Conservation (phyloP, 2,797 vertebrate species). For the Argentina silus region DNA sequence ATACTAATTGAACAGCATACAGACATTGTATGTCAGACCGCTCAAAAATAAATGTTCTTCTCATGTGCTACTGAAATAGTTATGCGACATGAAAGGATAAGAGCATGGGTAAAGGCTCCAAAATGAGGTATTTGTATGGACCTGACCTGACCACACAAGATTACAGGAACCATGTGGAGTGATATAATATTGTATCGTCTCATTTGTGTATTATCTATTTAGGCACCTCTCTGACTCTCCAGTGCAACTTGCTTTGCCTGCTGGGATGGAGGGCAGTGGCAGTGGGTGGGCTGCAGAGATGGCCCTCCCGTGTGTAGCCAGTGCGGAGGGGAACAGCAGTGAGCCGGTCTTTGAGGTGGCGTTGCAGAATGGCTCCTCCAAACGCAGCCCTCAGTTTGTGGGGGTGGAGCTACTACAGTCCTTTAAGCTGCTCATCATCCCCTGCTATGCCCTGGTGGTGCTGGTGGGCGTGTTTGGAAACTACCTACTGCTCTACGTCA, state of each 20-base stretch:
- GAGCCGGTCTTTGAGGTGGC: conserved; percentile 69
- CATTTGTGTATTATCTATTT: not conserved
- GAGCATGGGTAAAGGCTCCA: not conserved
- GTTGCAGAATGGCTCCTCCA: conserved; percentile 74
- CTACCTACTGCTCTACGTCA: conserved; percentile 88
- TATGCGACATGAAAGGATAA: no score
- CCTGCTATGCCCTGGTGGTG: conserved; percentile 85
- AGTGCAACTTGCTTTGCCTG: conserved; percentile 28
- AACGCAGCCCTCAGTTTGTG: conserved; percentile 78
- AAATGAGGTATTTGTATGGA: not conserved
- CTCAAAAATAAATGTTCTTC: no score
- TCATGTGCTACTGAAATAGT: no score
- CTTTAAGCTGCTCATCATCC: conserved; percentile 88
- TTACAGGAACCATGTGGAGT: not conserved
- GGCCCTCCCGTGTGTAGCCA: conserved; percentile 38
- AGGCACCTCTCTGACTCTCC: conserved; percentile 25
- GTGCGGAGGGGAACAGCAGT: conserved; percentile 52
- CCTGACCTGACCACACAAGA: no score
- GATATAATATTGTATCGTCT: not conserved
- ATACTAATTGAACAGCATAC: no score
- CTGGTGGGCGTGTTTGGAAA: conserved; percentile 85
- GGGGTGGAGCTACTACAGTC: conserved; percentile 87
- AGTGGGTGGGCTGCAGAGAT: conserved; percentile 64
- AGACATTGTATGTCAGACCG: no score
- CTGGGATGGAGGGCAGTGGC: conserved; percentile 70